Evolutionary conservation across 1,140 invertebrate species (phyloP).

Genomic region (Drosophila santomea): DNA sequence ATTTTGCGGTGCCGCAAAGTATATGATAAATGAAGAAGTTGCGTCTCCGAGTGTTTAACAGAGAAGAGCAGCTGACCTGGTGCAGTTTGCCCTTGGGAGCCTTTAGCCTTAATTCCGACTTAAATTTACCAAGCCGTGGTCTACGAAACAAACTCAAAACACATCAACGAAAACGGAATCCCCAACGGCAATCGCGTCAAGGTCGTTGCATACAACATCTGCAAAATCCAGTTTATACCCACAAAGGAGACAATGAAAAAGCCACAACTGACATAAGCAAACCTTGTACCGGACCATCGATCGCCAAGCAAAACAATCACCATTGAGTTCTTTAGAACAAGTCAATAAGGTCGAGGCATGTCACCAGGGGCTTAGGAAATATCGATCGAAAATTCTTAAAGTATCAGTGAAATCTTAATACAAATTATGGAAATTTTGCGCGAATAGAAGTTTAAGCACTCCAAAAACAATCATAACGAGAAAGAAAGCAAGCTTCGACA

Average conservation of each 20-base stretch:
- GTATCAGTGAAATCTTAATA: too few relatives aligned
- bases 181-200: constrained; percentile 39
- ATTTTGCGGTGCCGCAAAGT: constrained; percentile 21
- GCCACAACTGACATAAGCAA: constrained; percentile 2
- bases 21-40: constrained; percentile 45
- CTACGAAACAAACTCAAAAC: constrained; percentile 16
- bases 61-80: background rate
- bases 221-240: constrained; percentile 64
- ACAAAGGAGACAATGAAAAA: constrained; percentile 40
- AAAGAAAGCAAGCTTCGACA: too few relatives aligned
- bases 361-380: too few relatives aligned
- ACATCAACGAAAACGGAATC: constrained; percentile 3
- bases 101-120: constrained; percentile 24
- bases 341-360: background rate
- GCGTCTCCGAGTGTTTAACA: background rate
- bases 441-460: constrained; percentile 27
- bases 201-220: constrained; percentile 59
- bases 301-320: background rate
- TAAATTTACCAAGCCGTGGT: constrained; percentile 5
- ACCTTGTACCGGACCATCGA: constrained; percentile 1
- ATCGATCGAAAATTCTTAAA: too few relatives aligned
- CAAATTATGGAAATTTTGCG: too few relatives aligned
- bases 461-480: constrained; percentile 68
- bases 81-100: constrained; percentile 36
- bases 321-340: background rate